Evolutionary conservation across 2,113 vertebrate genomes (phyloP).

Genomic region (Pituophis catenifer): DNA sequence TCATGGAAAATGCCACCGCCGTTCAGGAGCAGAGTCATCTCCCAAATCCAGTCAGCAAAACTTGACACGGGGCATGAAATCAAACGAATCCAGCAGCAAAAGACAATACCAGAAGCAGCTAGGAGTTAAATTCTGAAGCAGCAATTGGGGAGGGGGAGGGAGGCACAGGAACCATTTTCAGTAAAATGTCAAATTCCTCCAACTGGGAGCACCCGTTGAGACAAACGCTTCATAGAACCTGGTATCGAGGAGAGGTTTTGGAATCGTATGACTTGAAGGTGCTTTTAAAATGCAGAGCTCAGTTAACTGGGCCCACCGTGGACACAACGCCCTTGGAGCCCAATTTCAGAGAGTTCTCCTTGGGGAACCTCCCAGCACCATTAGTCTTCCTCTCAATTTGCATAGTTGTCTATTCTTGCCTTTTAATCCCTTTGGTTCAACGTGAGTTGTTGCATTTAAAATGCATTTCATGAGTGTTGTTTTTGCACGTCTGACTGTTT

Average conservation of each 20-base stretch:
- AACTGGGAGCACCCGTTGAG: neutral
- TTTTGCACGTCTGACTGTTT: neutral
- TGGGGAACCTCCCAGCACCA: neutral
- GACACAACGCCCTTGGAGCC: neutral
- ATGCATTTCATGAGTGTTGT: neutral
- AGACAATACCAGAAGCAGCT: neutral
- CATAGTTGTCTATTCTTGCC: neutral
- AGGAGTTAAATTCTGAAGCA: neutral
- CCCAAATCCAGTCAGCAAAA: neutral
- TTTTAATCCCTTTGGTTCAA: neutral
- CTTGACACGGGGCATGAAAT: neutral
- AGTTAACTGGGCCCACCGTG: neutral
- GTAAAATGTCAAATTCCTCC: neutral
- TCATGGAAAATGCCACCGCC: neutral
- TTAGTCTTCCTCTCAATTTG: neutral
- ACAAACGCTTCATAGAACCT: neutral
- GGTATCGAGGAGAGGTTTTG: neutral
- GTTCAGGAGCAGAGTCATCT: neutral
- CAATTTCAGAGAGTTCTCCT: neutral
- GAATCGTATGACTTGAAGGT: neutral
- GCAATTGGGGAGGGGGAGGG: accelerated
- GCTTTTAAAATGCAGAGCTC: neutral
- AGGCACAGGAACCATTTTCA: neutral
- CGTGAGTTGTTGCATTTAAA: neutral
- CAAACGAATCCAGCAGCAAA: neutral